Base-by-base conservation (phyloP, 2,888 invertebrate genomes). In the Suillia variegata region DNA sequence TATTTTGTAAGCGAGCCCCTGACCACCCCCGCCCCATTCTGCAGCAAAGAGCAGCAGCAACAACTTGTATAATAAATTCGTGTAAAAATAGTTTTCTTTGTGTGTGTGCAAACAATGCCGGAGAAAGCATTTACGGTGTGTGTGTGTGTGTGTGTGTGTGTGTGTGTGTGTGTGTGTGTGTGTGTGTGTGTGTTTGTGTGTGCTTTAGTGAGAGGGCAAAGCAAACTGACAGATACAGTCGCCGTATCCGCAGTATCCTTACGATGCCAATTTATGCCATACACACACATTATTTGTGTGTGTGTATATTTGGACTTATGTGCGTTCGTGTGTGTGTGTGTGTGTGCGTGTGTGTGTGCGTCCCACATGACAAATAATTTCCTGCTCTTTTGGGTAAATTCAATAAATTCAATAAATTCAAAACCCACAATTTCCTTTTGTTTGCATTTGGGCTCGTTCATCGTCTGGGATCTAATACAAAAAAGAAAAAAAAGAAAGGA, bases 341-440 rank as follows among this genome's bases (percentile, higher is more conserved):
- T 38, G 38, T 38, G 38, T 38, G 10, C n/a, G 38, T 38, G 38
- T 38, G 38, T 38, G 38, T 38, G 10, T 38, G 38, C 38, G 38
- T 3, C 3, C 12, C 38, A 13, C 38, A 38, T 38, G 38, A 61
- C 24, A 56, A 60, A 55, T 56, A 60, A 62, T 60, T 56, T 62
- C 49, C 55, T 58, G 55, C 53, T 59, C 51, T 60, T 54, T 38
- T n/a, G 38, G 60, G 55, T 22, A n/a, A n/a, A n/a, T n/a, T n/a
- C n/a, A n/a, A n/a, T 48, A 62, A 58, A 62, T 61, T 54, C 50
- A 64, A 62, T 64, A 64, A 62, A 64, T 62, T 59, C 59, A 64
- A 61, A 62, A 54, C 57, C 61, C 57, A 61, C 61, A 62, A 54
- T 64, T 61, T 62, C 56, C 64, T 62, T 64, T 61, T 62, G 62